Percentiles rank a stretch among this genome's conserved stretches.
phyloP scores from a whole-genome alignment of 64 coral and sea anemone genomes.

The Dendronephthya gigantea region DNA sequence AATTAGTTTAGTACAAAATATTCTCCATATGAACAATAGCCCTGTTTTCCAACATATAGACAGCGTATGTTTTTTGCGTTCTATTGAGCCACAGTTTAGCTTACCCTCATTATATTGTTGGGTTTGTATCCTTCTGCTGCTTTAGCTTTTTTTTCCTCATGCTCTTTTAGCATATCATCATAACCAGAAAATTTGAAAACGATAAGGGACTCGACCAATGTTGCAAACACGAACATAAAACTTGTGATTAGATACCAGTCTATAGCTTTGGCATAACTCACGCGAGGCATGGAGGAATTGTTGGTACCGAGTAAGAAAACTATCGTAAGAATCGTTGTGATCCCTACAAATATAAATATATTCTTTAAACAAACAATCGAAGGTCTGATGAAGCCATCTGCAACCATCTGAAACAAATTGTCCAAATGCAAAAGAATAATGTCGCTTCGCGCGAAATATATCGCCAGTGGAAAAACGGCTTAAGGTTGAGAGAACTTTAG shows the following conservation, averaged over 20 bases:
- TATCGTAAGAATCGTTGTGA: conserved; percentile 6
- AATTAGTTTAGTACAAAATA: too few species aligned
- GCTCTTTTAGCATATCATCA: background rate
- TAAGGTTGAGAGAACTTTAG: too few species aligned
- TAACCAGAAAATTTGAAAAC: conserved; percentile 2
- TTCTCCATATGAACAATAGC: too few species aligned
- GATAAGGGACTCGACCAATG: background rate
- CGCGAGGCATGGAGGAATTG: background rate
- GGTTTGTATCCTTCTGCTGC: background rate
- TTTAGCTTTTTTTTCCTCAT: background rate
- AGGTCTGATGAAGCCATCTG: too few species aligned
- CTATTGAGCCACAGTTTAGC: too few species aligned
- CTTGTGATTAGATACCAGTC: conserved; percentile 21
- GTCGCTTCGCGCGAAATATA: too few species aligned
- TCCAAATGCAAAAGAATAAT: too few species aligned
- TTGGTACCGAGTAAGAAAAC: conserved; percentile 12
- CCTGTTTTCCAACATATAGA: too few species aligned
- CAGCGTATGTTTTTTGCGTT: background rate
- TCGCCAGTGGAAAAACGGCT: too few species aligned
- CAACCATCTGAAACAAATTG: too few species aligned
- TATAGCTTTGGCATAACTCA: conserved; percentile 12
- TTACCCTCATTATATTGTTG: conserved; percentile 9
- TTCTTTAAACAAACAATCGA: too few species aligned
- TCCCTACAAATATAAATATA: background rate
- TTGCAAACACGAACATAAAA: conserved; percentile 10